These are phyloP conservation scores for Porites rus DNA, from an alignment of 92 coral and sea anemone species.

Conservation along the genomic window DNA sequence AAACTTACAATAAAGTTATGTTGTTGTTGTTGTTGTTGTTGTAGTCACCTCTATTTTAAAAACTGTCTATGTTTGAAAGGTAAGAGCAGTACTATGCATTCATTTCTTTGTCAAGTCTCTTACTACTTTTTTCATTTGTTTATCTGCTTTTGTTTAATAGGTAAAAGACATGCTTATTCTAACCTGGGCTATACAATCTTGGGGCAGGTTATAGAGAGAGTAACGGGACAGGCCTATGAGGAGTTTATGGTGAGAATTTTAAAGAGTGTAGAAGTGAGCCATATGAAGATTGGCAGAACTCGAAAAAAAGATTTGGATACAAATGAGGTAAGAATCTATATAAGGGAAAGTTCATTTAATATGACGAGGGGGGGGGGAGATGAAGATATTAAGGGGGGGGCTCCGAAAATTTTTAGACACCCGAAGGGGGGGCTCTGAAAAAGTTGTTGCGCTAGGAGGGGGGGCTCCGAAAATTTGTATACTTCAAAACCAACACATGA, in stretches of 20 bases:
- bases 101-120: neutral
- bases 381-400: too few species aligned
- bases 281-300: constrained; percentile 51
- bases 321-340: constrained; percentile 29
- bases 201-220: constrained; percentile 47
- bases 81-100: neutral
- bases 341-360: too few species aligned
- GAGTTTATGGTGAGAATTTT: constrained; percentile 34
- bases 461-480: too few species aligned
- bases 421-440: too few species aligned
- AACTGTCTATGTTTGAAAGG: too few species aligned
- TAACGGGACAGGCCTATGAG: constrained; percentile 27
- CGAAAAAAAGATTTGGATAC: constrained; percentile 20
- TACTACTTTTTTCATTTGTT: neutral
- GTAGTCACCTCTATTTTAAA: too few species aligned
- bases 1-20: too few species aligned
- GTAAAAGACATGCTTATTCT: constrained; percentile 51
- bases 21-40: too few species aligned
- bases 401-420: too few species aligned
- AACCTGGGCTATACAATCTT: constrained; percentile 46
- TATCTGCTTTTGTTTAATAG: neutral
- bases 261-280: neutral
- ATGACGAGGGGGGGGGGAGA: too few species aligned
- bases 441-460: too few species aligned
- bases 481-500: too few species aligned